Conservation (phyloP, 2,113 vertebrate species). For the Carettochelys insculpta region DNA sequence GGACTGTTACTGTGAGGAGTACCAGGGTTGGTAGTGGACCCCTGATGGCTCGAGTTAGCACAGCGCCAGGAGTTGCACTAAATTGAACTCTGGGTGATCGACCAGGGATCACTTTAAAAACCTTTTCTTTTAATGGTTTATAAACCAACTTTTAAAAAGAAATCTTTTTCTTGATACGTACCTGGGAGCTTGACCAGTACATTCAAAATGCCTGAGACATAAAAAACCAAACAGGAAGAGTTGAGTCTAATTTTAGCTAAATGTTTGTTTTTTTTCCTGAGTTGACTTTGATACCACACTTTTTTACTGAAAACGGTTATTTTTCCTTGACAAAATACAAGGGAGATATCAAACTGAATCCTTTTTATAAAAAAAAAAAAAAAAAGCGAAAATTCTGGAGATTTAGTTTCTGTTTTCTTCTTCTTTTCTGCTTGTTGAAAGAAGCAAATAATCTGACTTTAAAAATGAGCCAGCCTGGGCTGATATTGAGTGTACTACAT, state of each 20-base stretch:
- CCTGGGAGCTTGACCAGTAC: neutral
- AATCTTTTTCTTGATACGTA: neutral
- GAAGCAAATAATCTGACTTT: neutral
- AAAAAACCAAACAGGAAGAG: neutral
- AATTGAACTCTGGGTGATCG: no score
- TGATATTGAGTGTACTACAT: neutral
- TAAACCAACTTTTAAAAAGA: neutral
- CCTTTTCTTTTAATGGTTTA: neutral
- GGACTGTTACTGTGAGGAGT: no score
- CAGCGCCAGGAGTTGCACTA: no score
- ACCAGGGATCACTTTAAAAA: neutral
- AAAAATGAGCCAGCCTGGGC: neutral
- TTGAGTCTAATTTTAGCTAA: neutral
- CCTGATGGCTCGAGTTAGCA: no score
- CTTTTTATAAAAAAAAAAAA: no score
- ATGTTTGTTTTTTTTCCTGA: neutral
- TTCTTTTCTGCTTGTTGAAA: neutral
- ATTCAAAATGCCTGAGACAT: neutral
- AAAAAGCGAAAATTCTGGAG: neutral
- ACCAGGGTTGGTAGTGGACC: no score
- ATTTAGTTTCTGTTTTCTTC: neutral
- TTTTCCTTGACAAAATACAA: neutral
- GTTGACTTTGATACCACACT: neutral
- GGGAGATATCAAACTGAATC: neutral
- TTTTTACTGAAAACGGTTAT: neutral